Evolutionary conservation across 1,140 invertebrate genomes (phyloP).

Genomic region (Zaprionus inermis): DNA sequence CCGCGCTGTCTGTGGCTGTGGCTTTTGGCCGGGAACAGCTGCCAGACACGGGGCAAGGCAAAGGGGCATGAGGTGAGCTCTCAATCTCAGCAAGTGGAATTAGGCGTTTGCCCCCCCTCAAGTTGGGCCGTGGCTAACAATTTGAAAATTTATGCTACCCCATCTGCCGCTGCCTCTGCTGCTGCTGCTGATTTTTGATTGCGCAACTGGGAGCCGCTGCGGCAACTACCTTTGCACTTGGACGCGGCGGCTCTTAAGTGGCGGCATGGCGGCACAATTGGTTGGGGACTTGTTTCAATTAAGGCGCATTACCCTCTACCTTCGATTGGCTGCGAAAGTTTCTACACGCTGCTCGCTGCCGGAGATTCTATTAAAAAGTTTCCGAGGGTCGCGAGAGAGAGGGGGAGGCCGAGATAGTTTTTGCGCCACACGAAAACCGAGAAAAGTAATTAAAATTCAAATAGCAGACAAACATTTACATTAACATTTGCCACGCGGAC

Average conservation of each 20-base stretch:
- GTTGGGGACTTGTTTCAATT: slow-evolving; percentile 83
- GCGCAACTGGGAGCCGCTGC: slow-evolving; percentile 75
- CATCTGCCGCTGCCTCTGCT: slow-evolving; percentile 23
- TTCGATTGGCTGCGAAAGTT: slow-evolving; percentile 72
- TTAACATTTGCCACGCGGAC: slow-evolving; percentile 70
- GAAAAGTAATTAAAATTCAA: slow-evolving; percentile 83
- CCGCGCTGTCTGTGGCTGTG: slow-evolving; percentile 40
- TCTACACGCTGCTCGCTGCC: slow-evolving; percentile 67
- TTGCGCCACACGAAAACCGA: slow-evolving; percentile 55
- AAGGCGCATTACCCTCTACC: slow-evolving; percentile 73
- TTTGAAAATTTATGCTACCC: slow-evolving; percentile 79
- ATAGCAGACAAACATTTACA: slow-evolving; percentile 83
- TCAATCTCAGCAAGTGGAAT: slow-evolving; percentile 75
- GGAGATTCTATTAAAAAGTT: slow-evolving; percentile 78
- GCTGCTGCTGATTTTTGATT: slow-evolving; percentile 73
- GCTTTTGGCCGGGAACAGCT: slow-evolving; percentile 58
- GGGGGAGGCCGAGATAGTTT: slow-evolving; percentile 62
- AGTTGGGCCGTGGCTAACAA: slow-evolving; percentile 53
- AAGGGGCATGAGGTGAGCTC: slow-evolving; percentile 17
- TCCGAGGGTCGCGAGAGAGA: slow-evolving; percentile 20
- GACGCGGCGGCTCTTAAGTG: slow-evolving; percentile 59
- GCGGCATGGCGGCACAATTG: slow-evolving; percentile 67
- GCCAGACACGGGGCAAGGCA: slow-evolving; percentile 52
- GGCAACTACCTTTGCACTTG: slow-evolving; percentile 51
- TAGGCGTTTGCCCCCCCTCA: slow-evolving; percentile 71